phyloP scores from a whole-genome alignment of 2,113 vertebrate genomes.

The Bolborhynchus lineola region DNA sequence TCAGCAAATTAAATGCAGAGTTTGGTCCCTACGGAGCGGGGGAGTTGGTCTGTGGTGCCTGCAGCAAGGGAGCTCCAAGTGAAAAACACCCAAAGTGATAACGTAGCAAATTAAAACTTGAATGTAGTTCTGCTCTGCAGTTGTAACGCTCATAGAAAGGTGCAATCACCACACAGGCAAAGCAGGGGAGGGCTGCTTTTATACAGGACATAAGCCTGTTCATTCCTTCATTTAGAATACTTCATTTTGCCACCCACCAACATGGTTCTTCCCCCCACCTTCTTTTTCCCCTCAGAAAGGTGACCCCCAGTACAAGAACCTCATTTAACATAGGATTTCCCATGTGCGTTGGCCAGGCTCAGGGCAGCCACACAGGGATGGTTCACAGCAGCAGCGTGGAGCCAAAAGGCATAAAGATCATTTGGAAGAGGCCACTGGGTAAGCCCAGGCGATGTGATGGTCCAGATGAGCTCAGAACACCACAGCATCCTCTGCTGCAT shows the following conservation, averaged over 20 bases:
- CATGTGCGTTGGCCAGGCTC: neutral
- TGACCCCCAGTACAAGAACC: neutral
- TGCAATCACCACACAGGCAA: neutral
- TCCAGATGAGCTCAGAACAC: neutral
- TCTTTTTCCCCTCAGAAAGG: neutral
- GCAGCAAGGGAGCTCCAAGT: neutral
- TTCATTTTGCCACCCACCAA: neutral
- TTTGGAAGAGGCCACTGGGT: neutral
- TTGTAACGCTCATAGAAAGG: neutral
- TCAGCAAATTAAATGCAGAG: neutral
- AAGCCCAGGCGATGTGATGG: neutral
- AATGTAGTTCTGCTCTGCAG: neutral
- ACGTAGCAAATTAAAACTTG: neutral
- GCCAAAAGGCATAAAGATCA: neutral
- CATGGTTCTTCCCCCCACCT: accelerated
- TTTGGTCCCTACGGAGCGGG: neutral
- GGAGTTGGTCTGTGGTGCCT: neutral
- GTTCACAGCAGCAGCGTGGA: neutral
- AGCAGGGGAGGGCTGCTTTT: neutral
- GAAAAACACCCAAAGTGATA: neutral
- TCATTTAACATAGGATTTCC: neutral
- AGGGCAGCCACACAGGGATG: accelerated
- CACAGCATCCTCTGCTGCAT: neutral
- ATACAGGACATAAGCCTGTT: accelerated
- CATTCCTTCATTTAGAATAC: neutral